phyloP scores from a whole-genome alignment of 2,888 invertebrate species.

The Altica lythri region DNA sequence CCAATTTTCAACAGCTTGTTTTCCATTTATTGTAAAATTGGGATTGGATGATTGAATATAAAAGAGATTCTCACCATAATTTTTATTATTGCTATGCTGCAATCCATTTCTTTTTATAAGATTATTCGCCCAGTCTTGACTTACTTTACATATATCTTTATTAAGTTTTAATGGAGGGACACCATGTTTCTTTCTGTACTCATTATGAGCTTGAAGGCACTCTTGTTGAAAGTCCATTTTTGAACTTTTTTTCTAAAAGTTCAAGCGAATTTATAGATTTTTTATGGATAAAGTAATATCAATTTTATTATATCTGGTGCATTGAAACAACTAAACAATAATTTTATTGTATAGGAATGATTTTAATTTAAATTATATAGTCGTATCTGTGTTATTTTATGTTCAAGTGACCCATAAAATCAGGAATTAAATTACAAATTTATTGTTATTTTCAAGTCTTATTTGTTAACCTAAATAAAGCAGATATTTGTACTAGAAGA shows the following conservation, averaged over 20 bases:
- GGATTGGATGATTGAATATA: constrained; percentile 71
- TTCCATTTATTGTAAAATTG: constrained; percentile 67
- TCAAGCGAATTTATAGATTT: too few relatives aligned
- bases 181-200: constrained; percentile 62
- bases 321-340: too few relatives aligned
- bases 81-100: constrained; percentile 63
- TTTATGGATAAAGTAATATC: too few relatives aligned
- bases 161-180: constrained; percentile 62
- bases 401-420: too few relatives aligned
- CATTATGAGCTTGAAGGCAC: constrained; percentile 65
- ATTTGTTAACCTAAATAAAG: too few relatives aligned
- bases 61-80: constrained; percentile 71
- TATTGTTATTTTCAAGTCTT: too few relatives aligned
- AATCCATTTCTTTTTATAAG: constrained; percentile 61
- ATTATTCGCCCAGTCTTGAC: constrained; percentile 61
- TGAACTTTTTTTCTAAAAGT: constrained; percentile 44
- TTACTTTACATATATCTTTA: constrained; percentile 60
- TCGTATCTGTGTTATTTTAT: too few relatives aligned
- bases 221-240: constrained; percentile 54
- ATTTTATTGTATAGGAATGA: too few relatives aligned
- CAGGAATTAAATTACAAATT: too few relatives aligned
- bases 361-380: too few relatives aligned
- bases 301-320: too few relatives aligned
- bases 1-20: constrained; percentile 76
- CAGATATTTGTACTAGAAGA: too few relatives aligned